Percentiles rank a stretch among this genome's conserved stretches.
Conservation (phyloP, 2,797 vertebrate genomes). For the Labeo calbasu region DNA sequence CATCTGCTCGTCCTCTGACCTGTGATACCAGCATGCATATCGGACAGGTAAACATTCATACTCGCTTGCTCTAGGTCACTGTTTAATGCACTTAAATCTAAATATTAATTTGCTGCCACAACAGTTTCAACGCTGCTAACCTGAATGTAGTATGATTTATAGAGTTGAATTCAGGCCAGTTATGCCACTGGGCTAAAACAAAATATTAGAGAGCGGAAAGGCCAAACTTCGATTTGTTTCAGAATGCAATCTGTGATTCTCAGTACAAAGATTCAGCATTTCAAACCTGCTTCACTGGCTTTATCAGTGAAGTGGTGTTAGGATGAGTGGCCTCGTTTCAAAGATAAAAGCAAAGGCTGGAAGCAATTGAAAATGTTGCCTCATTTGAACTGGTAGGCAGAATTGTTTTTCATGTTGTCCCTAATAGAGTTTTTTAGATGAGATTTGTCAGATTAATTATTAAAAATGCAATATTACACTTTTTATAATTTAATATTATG, state of each 20-base stretch:
- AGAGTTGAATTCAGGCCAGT: background rate
- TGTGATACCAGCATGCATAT: slow-evolving; percentile 99
- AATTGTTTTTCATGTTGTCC: background rate
- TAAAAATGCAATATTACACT: background rate
- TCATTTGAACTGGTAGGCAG: slow-evolving; percentile 1
- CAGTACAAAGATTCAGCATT: slow-evolving; percentile 2
- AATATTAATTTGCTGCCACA: slow-evolving; percentile 10
- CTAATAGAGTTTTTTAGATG: background rate
- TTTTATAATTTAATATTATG: slow-evolving; percentile 4
- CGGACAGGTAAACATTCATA: slow-evolving; percentile 85
- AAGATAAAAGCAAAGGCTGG: slow-evolving; percentile 24
- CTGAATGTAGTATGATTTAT: slow-evolving; percentile 4
- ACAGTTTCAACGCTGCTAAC: background rate
- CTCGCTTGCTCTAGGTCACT: background rate
- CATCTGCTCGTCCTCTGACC: slow-evolving; percentile 93
- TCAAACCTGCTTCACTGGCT: background rate
- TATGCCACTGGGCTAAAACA: slow-evolving; percentile 31
- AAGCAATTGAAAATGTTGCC: slow-evolving; percentile 17
- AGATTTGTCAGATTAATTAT: background rate
- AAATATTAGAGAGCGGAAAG: slow-evolving; percentile 18
- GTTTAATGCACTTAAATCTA: background rate
- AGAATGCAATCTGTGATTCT: slow-evolving; percentile 4
- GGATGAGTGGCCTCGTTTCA: slow-evolving; percentile 1
- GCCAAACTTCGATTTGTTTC: slow-evolving; percentile 21
- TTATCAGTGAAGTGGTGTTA: background rate